Evolutionary conservation across 2,888 invertebrate species (phyloP).

Genomic region (Brenthis hecate): DNA sequence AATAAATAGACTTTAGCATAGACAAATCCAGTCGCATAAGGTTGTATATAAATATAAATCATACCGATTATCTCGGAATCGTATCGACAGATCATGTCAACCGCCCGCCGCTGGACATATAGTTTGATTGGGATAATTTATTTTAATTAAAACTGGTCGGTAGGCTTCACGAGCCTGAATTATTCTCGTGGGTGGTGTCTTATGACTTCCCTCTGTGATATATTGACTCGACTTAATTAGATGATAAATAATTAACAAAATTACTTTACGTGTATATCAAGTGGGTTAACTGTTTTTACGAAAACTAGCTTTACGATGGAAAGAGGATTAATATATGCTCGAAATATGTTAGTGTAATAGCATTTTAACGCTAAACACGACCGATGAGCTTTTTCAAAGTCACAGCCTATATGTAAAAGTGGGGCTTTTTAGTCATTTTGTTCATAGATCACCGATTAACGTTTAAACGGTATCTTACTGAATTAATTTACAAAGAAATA

Average conservation of each 20-base stretch:
- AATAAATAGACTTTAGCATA: too few species aligned
- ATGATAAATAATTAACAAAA: constrained; percentile 46
- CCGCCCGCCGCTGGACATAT: constrained; percentile 16
- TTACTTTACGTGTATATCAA: constrained; percentile 40
- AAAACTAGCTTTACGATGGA: not conserved
- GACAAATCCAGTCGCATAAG: constrained; percentile 3
- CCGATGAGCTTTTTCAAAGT: constrained; percentile 13
- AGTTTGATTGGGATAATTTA: constrained; percentile 46
- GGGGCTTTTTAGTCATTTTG: not conserved
- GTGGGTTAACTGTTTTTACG: constrained; percentile 36
- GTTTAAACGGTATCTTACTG: not conserved
- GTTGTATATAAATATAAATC: constrained; percentile 1
- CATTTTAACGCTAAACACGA: constrained; percentile 28
- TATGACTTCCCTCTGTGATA: constrained; percentile 46
- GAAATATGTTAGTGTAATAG: constrained; percentile 32
- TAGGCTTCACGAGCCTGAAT: constrained; percentile 37
- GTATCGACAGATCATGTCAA: constrained; percentile 18
- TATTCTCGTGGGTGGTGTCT: constrained; percentile 46
- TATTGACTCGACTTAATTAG: constrained; percentile 47
- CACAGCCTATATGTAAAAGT: not conserved
- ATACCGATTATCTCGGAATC: constrained; percentile 5
- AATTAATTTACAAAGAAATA: not conserved
- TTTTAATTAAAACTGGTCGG: constrained; percentile 49
- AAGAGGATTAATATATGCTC: constrained; percentile 4
- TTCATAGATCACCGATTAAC: not conserved